These are phyloP conservation scores for Rissa tridactyla DNA, from an alignment of 2,113 vertebrate genomes.

Conservation along the genomic window DNA sequence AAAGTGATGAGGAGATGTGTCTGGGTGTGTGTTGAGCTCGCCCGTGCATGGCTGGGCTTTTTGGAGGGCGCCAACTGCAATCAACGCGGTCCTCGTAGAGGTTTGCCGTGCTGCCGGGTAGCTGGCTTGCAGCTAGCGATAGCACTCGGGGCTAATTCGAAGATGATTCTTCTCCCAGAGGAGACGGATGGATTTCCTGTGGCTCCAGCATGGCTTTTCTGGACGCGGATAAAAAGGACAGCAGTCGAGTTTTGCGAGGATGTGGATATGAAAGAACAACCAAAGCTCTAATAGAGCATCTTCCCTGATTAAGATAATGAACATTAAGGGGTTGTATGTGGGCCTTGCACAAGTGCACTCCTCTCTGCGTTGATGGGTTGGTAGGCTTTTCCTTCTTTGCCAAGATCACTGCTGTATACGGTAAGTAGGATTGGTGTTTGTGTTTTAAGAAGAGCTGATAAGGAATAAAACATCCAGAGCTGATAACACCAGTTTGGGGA, in stretches of 20 bases:
- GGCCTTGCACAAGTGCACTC: background rate
- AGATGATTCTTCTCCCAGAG: background rate
- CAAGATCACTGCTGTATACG: background rate
- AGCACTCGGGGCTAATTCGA: rapidly evolving
- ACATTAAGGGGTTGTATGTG: background rate
- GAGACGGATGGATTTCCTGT: background rate
- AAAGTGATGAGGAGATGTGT: background rate
- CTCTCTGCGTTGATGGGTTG: background rate
- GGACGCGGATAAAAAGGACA: background rate
- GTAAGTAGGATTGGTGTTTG: background rate
- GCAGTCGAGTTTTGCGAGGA: background rate
- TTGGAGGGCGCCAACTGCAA: background rate
- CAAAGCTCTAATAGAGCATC: background rate
- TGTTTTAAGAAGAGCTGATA: background rate
- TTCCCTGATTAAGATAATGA: background rate
- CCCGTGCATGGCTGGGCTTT: background rate
- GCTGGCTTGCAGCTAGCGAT: background rate
- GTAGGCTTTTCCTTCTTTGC: background rate
- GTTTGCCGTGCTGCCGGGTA: background rate
- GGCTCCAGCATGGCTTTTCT: background rate
- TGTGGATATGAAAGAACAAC: background rate
- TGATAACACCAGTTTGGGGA: background rate
- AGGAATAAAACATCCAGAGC: background rate
- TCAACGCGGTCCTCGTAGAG: background rate
- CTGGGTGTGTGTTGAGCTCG: background rate